A percentile compares a stretch with the other conserved stretches of the same genome.
These are phyloP conservation scores for Argyra leucocephala DNA, from an alignment of 2,888 invertebrate genomes.

Conservation along the genomic window DNA sequence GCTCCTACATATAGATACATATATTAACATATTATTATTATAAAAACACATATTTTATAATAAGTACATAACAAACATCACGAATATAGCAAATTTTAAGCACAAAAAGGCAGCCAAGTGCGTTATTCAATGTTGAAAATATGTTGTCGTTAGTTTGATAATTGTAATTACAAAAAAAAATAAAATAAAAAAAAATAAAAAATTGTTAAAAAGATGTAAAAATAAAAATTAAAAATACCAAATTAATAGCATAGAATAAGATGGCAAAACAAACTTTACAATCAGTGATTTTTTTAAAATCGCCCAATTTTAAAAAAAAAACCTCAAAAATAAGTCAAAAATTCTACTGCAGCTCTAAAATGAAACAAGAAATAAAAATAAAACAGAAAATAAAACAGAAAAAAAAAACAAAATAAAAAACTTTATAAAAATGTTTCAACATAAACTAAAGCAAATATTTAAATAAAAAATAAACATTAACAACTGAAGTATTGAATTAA, in stretches of 20 bases:
- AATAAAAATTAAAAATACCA: neutral
- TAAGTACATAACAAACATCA: neutral
- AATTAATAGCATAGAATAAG: slow-evolving; percentile 2
- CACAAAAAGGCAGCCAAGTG: neutral
- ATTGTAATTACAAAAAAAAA: neutral
- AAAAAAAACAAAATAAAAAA: neutral
- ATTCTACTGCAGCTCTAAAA: neutral
- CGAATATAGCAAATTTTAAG: neutral
- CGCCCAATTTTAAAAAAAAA: neutral
- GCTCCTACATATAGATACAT: too few species aligned
- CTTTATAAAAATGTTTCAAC: neutral
- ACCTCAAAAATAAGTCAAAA: neutral
- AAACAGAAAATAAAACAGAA: neutral
- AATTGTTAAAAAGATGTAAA: neutral
- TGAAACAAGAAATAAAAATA: neutral
- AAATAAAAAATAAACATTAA: neutral
- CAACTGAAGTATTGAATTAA: slow-evolving; percentile 1
- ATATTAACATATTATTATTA: too few species aligned
- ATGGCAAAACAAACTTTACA: neutral
- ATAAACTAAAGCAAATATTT: too few species aligned
- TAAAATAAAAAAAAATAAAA: neutral
- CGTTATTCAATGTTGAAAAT: neutral
- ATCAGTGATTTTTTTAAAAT: too few species aligned
- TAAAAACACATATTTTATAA: neutral
- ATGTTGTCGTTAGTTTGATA: neutral